These are phyloP conservation scores for Drosophila arawakana DNA, from an alignment of 1,140 invertebrate genomes.

Conservation along the genomic window DNA sequence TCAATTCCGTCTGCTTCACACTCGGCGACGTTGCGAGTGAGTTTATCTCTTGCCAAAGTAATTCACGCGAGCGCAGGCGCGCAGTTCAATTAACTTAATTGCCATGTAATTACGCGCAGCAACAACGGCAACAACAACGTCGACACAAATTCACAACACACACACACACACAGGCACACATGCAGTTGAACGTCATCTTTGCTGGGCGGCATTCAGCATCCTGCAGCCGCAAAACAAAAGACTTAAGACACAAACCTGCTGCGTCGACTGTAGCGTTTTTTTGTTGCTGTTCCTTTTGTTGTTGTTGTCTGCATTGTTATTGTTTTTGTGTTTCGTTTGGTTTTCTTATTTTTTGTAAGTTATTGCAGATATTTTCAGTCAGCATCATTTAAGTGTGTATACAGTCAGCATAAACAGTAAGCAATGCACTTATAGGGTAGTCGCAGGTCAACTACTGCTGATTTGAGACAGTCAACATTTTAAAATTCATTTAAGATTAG, in stretches of 20 bases:
- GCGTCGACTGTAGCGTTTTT: constrained; percentile 38
- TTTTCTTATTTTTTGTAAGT: constrained; percentile 2
- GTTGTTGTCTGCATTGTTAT: constrained; percentile 28
- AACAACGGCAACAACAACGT: constrained; percentile 46
- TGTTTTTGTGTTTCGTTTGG: constrained; percentile 9
- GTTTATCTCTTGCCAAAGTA: constrained; percentile 42
- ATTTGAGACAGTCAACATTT: too few relatives aligned
- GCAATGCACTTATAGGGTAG: neutral
- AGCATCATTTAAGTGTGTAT: neutral
- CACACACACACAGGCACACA: neutral
- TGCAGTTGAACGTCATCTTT: constrained; percentile 51
- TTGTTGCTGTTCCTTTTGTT: constrained; percentile 13
- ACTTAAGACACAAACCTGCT: constrained; percentile 79
- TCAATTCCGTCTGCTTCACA: neutral
- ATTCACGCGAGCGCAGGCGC: constrained; percentile 77
- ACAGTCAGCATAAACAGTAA: neutral
- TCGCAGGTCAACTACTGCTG: neutral
- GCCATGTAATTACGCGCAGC: constrained; percentile 81
- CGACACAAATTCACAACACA: constrained; percentile 2
- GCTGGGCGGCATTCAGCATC: constrained; percentile 55
- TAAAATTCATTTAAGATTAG: neutral
- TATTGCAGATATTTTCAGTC: neutral
- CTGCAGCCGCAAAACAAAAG: constrained; percentile 70
- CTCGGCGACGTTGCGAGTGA: constrained; percentile 2
- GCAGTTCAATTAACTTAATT: constrained; percentile 84